Percentiles rank a stretch among this genome's conserved stretches.
These are phyloP conservation scores for Dermatophagoides farinae DNA, from an alignment of 1,140 invertebrate species.

Conservation along the genomic window DNA sequence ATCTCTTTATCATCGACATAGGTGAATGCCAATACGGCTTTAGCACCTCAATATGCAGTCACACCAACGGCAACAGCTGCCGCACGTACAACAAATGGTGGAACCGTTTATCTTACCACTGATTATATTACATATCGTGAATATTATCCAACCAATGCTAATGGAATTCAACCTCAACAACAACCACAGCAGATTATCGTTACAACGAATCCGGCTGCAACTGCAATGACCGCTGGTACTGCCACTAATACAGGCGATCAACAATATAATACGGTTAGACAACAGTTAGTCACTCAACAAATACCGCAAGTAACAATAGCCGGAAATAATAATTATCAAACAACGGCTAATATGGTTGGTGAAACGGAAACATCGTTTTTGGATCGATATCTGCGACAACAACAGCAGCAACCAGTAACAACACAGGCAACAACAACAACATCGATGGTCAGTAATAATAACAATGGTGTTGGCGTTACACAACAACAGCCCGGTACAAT, in stretches of 20 bases:
- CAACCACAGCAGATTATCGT: background rate
- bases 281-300: conserved; percentile 11
- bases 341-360: conserved; percentile 23
- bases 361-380: conserved; percentile 27
- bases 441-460: conserved; percentile 21
- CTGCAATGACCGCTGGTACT: background rate
- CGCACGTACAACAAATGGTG: background rate
- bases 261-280: conserved; percentile 18
- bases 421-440: conserved; percentile 17
- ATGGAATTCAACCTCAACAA: background rate
- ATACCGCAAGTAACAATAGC: background rate
- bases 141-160: conserved; percentile 5
- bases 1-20: background rate
- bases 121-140: conserved; percentile 15
- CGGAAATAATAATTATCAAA: conserved; percentile 17
- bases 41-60: conserved; percentile 10
- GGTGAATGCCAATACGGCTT: background rate
- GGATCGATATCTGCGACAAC: conserved; percentile 34
- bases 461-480: too few relatives aligned
- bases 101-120: conserved; percentile 14
- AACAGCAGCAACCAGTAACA: conserved; percentile 16
- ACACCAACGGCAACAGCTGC: conserved; percentile 1
- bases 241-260: conserved; percentile 1
- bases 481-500: conserved; percentile 24
- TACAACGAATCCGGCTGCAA: background rate